Evolutionary conservation across 1,140 invertebrate genomes (phyloP).

Genomic region (Drosophila truncata): DNA sequence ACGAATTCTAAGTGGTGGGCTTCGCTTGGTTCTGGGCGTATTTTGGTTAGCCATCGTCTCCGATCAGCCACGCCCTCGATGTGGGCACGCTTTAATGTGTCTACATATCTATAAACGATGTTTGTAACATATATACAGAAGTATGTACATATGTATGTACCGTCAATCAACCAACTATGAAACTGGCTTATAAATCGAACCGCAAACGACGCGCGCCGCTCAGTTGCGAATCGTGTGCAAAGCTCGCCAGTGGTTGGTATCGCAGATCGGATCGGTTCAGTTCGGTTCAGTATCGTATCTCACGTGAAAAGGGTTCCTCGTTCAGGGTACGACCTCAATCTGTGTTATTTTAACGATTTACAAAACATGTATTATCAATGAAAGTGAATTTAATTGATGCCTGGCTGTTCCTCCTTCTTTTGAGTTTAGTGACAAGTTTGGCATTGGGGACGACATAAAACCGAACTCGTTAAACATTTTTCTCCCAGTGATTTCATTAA

Average conservation of each 20-base stretch:
- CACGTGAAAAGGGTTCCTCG: slow-evolving; percentile 2
- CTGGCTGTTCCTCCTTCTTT: neutral
- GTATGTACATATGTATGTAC: slow-evolving; percentile 9
- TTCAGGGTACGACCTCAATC: slow-evolving; percentile 15
- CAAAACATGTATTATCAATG: slow-evolving; percentile 14
- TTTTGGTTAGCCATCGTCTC: slow-evolving; percentile 29
- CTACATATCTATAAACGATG: neutral
- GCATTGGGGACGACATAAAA: slow-evolving; percentile 40
- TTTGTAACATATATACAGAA: slow-evolving; percentile 3
- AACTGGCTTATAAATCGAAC: slow-evolving; percentile 69
- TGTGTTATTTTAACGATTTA: slow-evolving; percentile 9
- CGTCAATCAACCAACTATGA: slow-evolving; percentile 39
- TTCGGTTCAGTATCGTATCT: slow-evolving; percentile 8
- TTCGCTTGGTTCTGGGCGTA: slow-evolving; percentile 3
- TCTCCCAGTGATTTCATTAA: slow-evolving; percentile 72
- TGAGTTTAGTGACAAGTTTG: slow-evolving; percentile 22
- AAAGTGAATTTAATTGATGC: slow-evolving; percentile 46
- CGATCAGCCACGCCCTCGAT: slow-evolving; percentile 43
- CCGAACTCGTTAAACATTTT: slow-evolving; percentile 38
- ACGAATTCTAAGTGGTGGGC: neutral
- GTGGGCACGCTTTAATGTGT: slow-evolving; percentile 40
- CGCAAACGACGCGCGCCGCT: slow-evolving; percentile 61
- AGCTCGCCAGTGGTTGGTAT: slow-evolving; percentile 35
- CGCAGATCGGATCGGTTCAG: slow-evolving; percentile 3
- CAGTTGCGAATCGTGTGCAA: slow-evolving; percentile 62